These are phyloP conservation scores for Drosophila subsilvestris DNA, from an alignment of 2,888 invertebrate genomes.

Conservation along the genomic window DNA sequence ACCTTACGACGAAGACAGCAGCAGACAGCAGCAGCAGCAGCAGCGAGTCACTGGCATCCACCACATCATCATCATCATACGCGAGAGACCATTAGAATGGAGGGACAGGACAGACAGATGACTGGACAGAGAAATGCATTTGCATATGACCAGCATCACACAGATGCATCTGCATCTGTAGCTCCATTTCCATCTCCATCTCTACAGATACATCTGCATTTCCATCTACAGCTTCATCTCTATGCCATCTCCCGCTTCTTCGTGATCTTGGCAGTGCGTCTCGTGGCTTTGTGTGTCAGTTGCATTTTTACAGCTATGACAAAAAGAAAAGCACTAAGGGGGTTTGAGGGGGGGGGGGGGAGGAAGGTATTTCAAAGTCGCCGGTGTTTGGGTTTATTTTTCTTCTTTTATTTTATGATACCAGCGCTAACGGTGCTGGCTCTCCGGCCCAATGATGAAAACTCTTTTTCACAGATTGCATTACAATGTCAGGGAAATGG, in stretches of 20 bases:
- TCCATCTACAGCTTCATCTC: conserved; percentile 1
- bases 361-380: conserved; percentile 52
- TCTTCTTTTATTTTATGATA: conserved; percentile 49
- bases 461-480: conserved; percentile 53
- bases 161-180: conserved; percentile 19
- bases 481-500: conserved; percentile 44
- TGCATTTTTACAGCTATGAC: conserved; percentile 70
- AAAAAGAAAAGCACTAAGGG: conserved; percentile 1
- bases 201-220: conserved; percentile 20
- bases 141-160: conserved; percentile 45
- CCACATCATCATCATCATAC: conserved; percentile 26
- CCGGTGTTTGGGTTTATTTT: conserved; percentile 32
- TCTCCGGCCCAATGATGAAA: conserved; percentile 58
- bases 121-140: conserved; percentile 58
- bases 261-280: conserved; percentile 33
- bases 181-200: conserved; percentile 9
- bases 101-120: conserved; percentile 28
- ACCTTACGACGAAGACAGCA: not conserved
- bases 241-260: not conserved
- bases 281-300: conserved; percentile 68
- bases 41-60: conserved; percentile 22
- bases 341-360: too few relatives aligned
- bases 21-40: not conserved
- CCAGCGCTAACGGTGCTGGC: conserved; percentile 55
- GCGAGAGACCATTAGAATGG: conserved; percentile 45